Evolutionary conservation across 2,113 vertebrate genomes (phyloP).

Genomic region (Montifringilla adamsi): DNA sequence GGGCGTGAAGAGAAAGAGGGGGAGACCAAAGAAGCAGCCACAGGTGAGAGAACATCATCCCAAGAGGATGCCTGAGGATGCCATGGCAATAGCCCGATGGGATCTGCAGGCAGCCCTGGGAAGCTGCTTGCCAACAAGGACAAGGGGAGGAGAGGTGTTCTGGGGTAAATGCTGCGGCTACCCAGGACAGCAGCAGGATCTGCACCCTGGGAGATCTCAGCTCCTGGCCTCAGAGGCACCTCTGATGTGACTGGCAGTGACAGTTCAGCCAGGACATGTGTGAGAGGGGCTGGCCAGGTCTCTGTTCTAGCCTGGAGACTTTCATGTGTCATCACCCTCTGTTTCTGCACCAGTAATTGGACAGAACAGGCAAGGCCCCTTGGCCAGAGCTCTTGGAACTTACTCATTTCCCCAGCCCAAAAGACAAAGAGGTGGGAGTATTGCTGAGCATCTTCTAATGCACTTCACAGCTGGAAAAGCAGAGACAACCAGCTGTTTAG

Average conservation of each 20-base stretch:
- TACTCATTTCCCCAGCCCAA: not conserved
- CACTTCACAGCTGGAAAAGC: not conserved
- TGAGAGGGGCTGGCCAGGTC: not conserved
- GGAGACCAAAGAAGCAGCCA: conserved; percentile 60
- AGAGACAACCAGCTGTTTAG: not conserved
- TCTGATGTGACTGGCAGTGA: not conserved
- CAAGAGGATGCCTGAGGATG: not conserved
- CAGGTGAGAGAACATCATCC: conserved; percentile 24
- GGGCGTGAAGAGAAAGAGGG: conserved; percentile 59
- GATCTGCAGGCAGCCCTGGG: not conserved
- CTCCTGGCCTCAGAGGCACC: not conserved
- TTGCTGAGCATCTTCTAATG: not conserved
- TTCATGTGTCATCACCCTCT: not conserved
- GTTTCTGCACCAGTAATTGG: not conserved
- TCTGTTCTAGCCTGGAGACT: not conserved
- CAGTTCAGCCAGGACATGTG: not conserved
- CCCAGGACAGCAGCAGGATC: not conserved
- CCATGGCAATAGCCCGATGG: not conserved
- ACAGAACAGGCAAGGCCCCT: not conserved
- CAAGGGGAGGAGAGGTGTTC: not conserved
- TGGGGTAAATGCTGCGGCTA: not conserved
- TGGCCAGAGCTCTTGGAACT: not conserved
- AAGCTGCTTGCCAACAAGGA: not conserved
- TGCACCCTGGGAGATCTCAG: not conserved
- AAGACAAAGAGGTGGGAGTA: not conserved